Percentiles rank a stretch among this genome's conserved stretches.
phyloP scores from a whole-genome alignment of 2,797 vertebrate species.

The Lagorchestes hirsutus region DNA sequence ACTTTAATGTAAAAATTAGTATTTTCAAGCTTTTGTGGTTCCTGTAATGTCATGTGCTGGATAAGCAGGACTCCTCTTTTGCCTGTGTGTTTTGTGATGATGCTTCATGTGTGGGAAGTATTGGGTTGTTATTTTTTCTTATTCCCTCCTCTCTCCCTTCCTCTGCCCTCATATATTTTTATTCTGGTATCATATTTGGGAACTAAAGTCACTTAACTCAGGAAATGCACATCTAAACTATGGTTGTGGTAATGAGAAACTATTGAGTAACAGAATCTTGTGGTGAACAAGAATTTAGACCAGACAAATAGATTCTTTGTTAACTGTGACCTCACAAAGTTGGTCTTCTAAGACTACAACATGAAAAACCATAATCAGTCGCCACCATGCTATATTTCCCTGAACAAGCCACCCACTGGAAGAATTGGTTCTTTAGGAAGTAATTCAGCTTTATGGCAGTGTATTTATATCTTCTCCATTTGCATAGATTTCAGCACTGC shows the following conservation, averaged over 20 bases:
- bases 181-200: neutral
- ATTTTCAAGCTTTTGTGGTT: constrained; percentile 73
- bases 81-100: constrained; percentile 5
- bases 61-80: constrained; percentile 31
- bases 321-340: constrained; percentile 56
- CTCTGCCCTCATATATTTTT: constrained; percentile 46
- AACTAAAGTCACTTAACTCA: constrained; percentile 67
- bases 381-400: constrained; percentile 54
- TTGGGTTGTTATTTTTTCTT: neutral
- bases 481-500: neutral
- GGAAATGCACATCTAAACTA: constrained; percentile 68
- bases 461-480: constrained; percentile 5
- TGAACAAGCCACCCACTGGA: constrained; percentile 46
- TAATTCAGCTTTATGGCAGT: neutral
- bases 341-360: constrained; percentile 70
- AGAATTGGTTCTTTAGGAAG: constrained; percentile 23
- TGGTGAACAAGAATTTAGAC: constrained; percentile 47
- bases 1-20: constrained; percentile 83
- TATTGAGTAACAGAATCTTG: constrained; percentile 17
- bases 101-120: constrained; percentile 25
- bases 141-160: neutral
- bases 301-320: constrained; percentile 67
- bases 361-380: constrained; percentile 54
- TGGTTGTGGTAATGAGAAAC: constrained; percentile 30
- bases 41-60: constrained; percentile 67